Evolutionary conservation across 2,888 invertebrate species (phyloP), one percentile per base, ranked within the genome.

Genomic region (Sinotaia quadrata): DNA sequence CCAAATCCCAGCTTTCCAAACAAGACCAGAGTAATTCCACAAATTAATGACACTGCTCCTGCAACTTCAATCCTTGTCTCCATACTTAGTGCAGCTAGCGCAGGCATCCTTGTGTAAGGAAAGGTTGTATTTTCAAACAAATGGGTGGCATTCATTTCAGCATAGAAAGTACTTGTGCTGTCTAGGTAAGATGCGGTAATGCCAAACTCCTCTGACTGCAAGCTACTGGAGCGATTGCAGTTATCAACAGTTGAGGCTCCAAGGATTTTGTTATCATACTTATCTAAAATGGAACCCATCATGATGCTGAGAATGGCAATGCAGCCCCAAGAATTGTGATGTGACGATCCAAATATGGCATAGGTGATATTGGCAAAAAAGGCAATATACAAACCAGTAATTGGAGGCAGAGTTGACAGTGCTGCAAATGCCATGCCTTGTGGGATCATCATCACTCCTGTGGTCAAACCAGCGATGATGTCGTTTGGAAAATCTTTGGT

Each of bases 291-390:
- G n/a, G 62, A 67, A 2, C 74, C 76, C 66, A 76, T 73, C 76
- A 76, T 76, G 8, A 76, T 70, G 72, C 74, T 74, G 10, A 76
- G 61, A 8, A 76, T 68, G 27, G 76, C 76, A 15, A 76, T 74
- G 63, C 76, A 76, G 18, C 76, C 96, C 91, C 95, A 93, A 2
- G 96, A 96, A 47, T 94, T 92, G 84, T 97, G 96, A 51, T 92
- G 91, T 0, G 96, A 95, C 0, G 95, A 95, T 54, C 95, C 96
- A 77, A 96, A 92, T 68, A 95, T 86, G 72, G 93, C 92, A 87
- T 97, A 96, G 24, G 95, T 89, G 5, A 96, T 89, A 0, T 95
- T 94, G 0, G 96, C 95, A 88, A 96, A 95, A 89, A 96, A 95
- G 0, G 95, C 95, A 92, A 95, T 95, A 87, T 95, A 95, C 47